Evolutionary conservation across 2,797 vertebrate genomes (phyloP).

Genomic region (Enteromius thamalakanensis): DNA sequence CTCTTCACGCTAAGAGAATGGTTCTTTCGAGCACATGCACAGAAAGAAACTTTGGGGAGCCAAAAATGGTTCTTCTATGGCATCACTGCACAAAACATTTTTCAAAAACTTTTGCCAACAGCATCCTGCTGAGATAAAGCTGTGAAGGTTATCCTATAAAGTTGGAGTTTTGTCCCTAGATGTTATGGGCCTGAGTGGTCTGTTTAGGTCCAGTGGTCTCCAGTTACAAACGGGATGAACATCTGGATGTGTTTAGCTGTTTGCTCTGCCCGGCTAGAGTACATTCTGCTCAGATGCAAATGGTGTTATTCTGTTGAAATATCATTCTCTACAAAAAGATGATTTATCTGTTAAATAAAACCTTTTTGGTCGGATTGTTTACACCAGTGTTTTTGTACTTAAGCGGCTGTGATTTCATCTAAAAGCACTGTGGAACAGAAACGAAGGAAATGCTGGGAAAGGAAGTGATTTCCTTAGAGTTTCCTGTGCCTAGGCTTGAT

Average conservation of each 20-base stretch:
- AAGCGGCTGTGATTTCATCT: slow-evolving; percentile 9
- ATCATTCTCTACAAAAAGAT: not conserved
- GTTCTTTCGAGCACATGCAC: not conserved
- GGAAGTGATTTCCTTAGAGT: slow-evolving; percentile 1
- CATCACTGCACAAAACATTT: not conserved
- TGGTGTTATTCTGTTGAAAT: not conserved
- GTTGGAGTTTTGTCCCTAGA: not conserved
- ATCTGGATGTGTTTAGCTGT: slow-evolving; percentile 78
- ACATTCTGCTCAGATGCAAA: not conserved
- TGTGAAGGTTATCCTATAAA: not conserved
- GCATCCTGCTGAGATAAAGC: not conserved
- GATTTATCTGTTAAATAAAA: not conserved
- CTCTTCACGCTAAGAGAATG: not conserved
- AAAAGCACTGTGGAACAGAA: not conserved
- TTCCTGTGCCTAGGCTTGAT: slow-evolving; percentile 6
- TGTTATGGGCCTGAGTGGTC: slow-evolving; percentile 39
- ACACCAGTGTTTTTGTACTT: not conserved
- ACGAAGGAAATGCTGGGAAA: slow-evolving; percentile 23
- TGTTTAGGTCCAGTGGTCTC: slow-evolving; percentile 52
- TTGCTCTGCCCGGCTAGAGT: slow-evolving; percentile 66
- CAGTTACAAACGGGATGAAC: slow-evolving; percentile 67
- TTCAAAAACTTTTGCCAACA: not conserved
- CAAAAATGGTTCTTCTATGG: not conserved
- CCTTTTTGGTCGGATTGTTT: not conserved
- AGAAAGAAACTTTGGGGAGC: not conserved